phyloP scores from a whole-genome alignment of 2,888 invertebrate genomes.

The Amblyteles armatorius region DNA sequence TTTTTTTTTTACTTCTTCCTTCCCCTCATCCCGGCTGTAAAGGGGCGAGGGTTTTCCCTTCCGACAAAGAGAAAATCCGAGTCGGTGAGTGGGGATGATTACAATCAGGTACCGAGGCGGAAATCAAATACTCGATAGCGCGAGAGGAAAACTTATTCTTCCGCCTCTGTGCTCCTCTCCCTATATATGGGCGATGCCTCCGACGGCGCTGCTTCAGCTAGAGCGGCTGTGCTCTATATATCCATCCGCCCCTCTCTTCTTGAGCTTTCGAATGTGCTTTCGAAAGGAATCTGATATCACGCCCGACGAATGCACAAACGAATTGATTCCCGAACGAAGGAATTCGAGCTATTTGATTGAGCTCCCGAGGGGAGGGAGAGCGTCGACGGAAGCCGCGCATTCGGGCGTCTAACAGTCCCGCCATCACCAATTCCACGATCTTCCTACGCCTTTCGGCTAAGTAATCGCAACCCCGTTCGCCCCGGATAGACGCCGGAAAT shows the following conservation, averaged over 20 bases:
- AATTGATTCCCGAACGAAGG: conserved; percentile 55
- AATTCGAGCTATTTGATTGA: conserved; percentile 51
- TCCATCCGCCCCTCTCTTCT: background rate
- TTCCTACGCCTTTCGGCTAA: background rate
- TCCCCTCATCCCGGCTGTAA: background rate
- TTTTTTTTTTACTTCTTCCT: background rate
- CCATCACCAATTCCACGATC: background rate
- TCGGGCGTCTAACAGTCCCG: background rate
- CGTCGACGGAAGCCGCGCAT: background rate
- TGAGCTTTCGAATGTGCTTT: conserved; percentile 24
- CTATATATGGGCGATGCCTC: conserved; percentile 32
- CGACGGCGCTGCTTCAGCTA: background rate
- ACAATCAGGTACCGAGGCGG: conserved; percentile 61
- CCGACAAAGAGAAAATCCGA: conserved; percentile 24
- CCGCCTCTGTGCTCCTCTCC: conserved; percentile 43
- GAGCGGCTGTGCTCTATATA: background rate
- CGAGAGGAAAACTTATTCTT: conserved; percentile 62
- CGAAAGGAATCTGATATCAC: conserved; percentile 62
- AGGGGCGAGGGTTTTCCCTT: conserved; percentile 23
- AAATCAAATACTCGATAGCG: conserved; percentile 65
- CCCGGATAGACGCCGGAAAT: background rate
- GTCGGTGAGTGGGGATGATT: conserved; percentile 29
- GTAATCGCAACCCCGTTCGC: conserved; percentile 12
- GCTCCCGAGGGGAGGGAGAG: background rate
- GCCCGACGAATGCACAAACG: conserved; percentile 61